Conservation (phyloP, 2,113 vertebrate genomes). For the Sterrhoptilus dennistouni region DNA sequence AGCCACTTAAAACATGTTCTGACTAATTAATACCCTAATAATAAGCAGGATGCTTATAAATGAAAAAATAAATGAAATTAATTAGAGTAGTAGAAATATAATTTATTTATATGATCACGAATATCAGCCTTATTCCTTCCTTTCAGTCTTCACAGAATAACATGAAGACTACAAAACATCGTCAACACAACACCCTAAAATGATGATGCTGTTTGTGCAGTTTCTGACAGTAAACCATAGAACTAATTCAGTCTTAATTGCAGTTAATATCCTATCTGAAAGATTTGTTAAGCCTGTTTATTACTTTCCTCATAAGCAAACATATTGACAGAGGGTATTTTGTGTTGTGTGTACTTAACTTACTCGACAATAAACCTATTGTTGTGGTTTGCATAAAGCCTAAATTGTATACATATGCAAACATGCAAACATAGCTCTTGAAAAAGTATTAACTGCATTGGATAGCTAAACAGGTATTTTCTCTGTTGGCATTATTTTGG, state of each 20-base stretch:
- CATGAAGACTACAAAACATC: not conserved
- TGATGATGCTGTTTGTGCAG: not conserved
- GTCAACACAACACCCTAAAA: not conserved
- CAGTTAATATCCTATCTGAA: not conserved
- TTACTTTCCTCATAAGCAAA: conserved; percentile 60
- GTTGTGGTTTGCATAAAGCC: not conserved
- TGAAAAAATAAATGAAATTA: not conserved
- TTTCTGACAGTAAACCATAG: conserved; percentile 29
- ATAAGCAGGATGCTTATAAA: conserved; percentile 15
- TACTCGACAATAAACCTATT: not conserved
- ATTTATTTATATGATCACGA: not conserved
- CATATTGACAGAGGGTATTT: conserved; percentile 7
- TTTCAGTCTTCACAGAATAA: not conserved
- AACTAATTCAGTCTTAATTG: conserved; percentile 49
- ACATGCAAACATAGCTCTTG: not conserved
- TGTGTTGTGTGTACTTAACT: not conserved
- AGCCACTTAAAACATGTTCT: conserved; percentile 43
- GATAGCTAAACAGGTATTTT: not conserved
- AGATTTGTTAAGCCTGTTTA: conserved; percentile 23
- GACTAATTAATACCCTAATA: conserved; percentile 34
- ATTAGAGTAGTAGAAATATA: conserved; percentile 15
- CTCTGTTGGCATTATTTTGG: not conserved
- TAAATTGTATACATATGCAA: not conserved
- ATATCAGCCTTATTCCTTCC: not conserved
- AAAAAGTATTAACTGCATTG: not conserved